Conservation (phyloP, 2,113 vertebrate species). For the Corydoras maculifer region DNA sequence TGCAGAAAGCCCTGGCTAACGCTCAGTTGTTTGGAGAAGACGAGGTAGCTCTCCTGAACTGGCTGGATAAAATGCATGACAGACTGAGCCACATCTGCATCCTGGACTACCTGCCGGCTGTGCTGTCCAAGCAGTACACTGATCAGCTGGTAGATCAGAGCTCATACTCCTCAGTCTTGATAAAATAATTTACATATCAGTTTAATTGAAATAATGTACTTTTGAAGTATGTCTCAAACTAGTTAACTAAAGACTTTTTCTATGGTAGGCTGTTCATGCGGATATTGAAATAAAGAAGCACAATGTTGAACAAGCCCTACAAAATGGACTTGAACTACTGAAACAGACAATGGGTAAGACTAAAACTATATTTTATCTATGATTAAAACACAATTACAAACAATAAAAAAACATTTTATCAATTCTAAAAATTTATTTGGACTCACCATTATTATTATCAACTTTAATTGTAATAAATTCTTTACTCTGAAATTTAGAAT, state of each 20-base stretch:
- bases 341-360: conserved; percentile 86
- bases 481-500: too few species aligned
- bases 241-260: conserved; percentile 23
- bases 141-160: conserved; percentile 84
- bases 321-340: conserved; percentile 89
- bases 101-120: conserved; percentile 74
- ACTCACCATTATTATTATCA: too few species aligned
- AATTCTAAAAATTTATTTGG: too few species aligned
- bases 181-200: conserved; percentile 25
- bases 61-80: conserved; percentile 83
- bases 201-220: conserved; percentile 1
- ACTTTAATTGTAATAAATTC: too few species aligned
- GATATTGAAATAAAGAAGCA: conserved; percentile 83
- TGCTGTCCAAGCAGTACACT: conserved; percentile 77
- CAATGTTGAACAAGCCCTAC: conserved; percentile 85
- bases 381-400: too few species aligned
- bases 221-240: conserved; percentile 5
- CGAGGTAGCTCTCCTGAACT: conserved; percentile 94
- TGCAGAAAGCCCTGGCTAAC: conserved; percentile 88
- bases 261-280: conserved; percentile 77
- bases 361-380: not conserved
- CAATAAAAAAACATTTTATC: too few species aligned
- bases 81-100: conserved; percentile 76
- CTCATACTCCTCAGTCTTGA: conserved; percentile 34
- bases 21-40: conserved; percentile 94